Evolutionary conservation across 2,113 vertebrate genomes (phyloP).

Genomic region (Scatophagus argus): DNA sequence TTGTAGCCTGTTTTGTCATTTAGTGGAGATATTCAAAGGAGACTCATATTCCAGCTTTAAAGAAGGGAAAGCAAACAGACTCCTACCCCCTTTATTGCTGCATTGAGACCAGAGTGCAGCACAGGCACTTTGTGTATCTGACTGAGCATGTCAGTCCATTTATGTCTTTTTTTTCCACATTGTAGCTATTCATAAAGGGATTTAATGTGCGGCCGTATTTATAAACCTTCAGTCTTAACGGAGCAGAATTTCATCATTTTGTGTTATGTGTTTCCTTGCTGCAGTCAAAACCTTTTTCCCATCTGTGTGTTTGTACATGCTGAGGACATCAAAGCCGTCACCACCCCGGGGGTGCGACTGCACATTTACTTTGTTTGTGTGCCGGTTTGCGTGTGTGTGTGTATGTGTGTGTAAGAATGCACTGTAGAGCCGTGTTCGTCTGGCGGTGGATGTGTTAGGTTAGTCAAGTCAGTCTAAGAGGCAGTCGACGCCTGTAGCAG

Average conservation of each 20-base stretch:
- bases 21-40: constrained; percentile 52
- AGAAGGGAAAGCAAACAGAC: constrained; percentile 42
- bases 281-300: constrained; percentile 2
- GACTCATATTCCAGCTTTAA: constrained; percentile 59
- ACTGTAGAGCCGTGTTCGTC: not conserved
- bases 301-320: constrained; percentile 43
- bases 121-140: constrained; percentile 2
- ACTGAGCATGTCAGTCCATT: constrained; percentile 17
- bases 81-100: constrained; percentile 28
- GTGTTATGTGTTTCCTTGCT: constrained; percentile 21
- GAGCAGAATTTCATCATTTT: constrained; percentile 23
- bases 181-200: constrained; percentile 8
- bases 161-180: constrained; percentile 30
- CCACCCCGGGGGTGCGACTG: constrained; percentile 32
- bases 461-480: too few relatives aligned
- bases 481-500: too few relatives aligned
- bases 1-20: constrained; percentile 53
- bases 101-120: constrained; percentile 18
- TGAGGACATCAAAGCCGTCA: constrained; percentile 64
- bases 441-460: not conserved
- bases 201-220: constrained; percentile 5
- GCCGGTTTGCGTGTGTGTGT: constrained; percentile 9
- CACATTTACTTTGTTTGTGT: constrained; percentile 37
- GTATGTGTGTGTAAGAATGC: constrained; percentile 2
- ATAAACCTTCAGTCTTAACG: constrained; percentile 11